Base-by-base conservation (phyloP, 2,888 invertebrate species). In the Troides oblongomaculatus region DNA sequence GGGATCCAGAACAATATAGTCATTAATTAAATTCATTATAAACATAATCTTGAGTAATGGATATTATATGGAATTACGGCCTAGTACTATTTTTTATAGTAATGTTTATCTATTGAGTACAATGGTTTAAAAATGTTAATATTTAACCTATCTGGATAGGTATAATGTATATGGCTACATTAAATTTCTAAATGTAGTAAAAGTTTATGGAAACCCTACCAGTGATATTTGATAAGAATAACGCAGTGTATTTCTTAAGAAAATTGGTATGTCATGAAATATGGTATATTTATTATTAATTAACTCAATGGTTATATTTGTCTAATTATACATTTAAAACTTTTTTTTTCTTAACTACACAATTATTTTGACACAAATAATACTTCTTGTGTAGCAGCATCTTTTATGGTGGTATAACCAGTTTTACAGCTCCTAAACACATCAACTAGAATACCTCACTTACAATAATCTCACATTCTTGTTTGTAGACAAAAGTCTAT, bases 401-500 rank as follows among this genome's bases (percentile, higher is more conserved):
- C 14, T 30, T 10, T 6, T 25, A 17, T 63, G 50, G 14, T 62
- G 50, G 58, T 66, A 46, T 62, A 66, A 66, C 59, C 53, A 74
- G 77, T 79, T 81, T 79, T 79, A 79, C 80, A 80, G 79, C 78
- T 76, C 76, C 39, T 17, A n/a, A 53, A 56, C 63, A 58, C 63
- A 62, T 25, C 58, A 81, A 83, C 82, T 79, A 79, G 74, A 73
- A 80, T 79, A 80, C 79, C 82, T 84, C 81, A 81, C 84, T 85
- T 85, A 88, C 82, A 84, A 84, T 89, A 88, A 87, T 90, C 87
- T 89, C 88, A 86, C 90, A 89, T 85, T 84, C 89, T 87, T 84
- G 78, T 88, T 78, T 76, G 68, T 68, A 87, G 90, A 90, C 91
- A 89, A 90, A 85, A 90, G 88, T 91, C 89, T 88, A 70, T 78